phyloP scores from a whole-genome alignment of 2,113 vertebrate genomes.

The Dendrocopos noguchii region DNA sequence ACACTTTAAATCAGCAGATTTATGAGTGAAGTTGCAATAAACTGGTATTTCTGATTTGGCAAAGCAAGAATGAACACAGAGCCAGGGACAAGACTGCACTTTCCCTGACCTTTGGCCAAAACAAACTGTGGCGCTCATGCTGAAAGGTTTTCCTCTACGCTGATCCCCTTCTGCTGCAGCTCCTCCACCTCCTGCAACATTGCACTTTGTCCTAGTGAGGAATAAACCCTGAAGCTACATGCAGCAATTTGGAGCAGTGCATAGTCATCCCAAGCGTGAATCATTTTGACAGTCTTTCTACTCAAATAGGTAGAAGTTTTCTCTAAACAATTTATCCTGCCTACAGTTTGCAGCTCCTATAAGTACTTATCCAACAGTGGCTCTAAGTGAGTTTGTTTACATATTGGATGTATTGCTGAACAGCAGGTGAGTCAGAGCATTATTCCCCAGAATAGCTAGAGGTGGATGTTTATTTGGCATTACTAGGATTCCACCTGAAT shows the following conservation, averaged over 20 bases:
- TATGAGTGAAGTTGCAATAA: background rate
- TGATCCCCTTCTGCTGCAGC: background rate
- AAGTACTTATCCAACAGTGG: background rate
- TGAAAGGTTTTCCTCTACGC: background rate
- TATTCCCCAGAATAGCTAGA: constrained; percentile 3
- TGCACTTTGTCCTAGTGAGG: background rate
- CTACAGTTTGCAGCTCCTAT: background rate
- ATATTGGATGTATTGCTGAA: background rate
- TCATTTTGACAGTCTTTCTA: background rate
- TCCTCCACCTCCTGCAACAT: background rate
- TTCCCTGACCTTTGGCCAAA: background rate
- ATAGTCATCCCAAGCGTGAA: background rate
- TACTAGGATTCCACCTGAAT: constrained; percentile 49
- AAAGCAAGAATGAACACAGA: background rate
- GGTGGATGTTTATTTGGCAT: constrained; percentile 13
- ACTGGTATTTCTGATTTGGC: background rate
- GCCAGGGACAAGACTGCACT: fast-evolving
- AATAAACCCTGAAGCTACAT: background rate
- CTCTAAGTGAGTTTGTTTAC: background rate
- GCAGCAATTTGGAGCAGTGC: background rate
- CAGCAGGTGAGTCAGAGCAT: background rate
- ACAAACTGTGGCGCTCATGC: background rate
- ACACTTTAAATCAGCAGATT: background rate
- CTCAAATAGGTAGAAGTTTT: background rate
- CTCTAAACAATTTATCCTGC: background rate